Conservation (phyloP, 1,140 invertebrate genomes). For the Halyomorpha halys region DNA sequence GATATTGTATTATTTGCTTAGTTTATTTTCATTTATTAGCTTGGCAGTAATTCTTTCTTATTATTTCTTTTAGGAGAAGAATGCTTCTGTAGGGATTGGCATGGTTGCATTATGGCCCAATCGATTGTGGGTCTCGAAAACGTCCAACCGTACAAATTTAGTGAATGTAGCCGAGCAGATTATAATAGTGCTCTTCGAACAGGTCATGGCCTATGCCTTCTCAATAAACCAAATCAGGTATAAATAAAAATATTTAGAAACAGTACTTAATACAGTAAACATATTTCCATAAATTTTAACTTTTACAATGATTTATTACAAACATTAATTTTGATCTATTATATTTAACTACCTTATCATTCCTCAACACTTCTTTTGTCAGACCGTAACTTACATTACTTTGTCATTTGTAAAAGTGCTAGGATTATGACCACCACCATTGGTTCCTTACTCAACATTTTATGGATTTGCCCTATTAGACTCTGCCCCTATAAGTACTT, state of each 20-base stretch:
- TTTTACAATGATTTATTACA: too few species aligned
- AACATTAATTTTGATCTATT: too few species aligned
- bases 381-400: too few species aligned
- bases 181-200: conserved; percentile 69
- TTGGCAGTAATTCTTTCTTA: neutral
- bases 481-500: too few species aligned
- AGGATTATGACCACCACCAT: too few species aligned
- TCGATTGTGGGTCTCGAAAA: conserved; percentile 82
- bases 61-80: conserved; percentile 43
- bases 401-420: too few species aligned
- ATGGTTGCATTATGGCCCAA: conserved; percentile 91
- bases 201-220: conserved; percentile 72
- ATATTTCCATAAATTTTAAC: too few species aligned
- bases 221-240: conserved; percentile 81
- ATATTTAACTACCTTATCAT: too few species aligned
- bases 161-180: conserved; percentile 75
- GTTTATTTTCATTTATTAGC: neutral
- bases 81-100: conserved; percentile 84
- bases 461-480: too few species aligned
- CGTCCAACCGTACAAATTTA: conserved; percentile 85
- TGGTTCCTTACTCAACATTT: too few species aligned
- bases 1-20: neutral
- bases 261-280: too few species aligned
- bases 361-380: too few species aligned
- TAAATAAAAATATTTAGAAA: conserved; percentile 24